Percentiles rank a stretch among this genome's conserved stretches.
Evolutionary conservation across 2,888 invertebrate species (phyloP).

Genomic region (Eupelmus urozonus): DNA sequence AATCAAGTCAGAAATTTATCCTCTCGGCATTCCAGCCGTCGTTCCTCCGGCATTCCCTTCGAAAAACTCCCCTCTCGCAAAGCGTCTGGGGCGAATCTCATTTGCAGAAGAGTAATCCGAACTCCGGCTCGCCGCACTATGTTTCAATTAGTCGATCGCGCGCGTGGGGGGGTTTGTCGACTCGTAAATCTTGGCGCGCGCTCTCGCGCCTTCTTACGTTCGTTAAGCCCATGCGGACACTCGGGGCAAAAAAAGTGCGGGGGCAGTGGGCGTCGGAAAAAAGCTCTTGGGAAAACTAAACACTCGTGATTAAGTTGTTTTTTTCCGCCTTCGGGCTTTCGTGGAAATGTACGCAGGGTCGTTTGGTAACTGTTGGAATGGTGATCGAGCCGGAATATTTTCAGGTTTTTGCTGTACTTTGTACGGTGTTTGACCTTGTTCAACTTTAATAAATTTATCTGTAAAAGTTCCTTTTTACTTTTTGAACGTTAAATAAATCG

Average conservation of each 20-base stretch:
- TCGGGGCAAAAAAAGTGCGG: slow-evolving; percentile 11
- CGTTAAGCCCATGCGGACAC: slow-evolving; percentile 28
- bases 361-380: not conserved
- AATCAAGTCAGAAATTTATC: no score
- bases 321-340: slow-evolving; percentile 1
- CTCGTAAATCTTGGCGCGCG: slow-evolving; percentile 49
- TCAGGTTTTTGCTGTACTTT: not conserved
- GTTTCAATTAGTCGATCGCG: slow-evolving; percentile 57
- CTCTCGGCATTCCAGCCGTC: no score
- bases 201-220: slow-evolving; percentile 39
- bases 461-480: no score
- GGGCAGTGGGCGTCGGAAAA: not conserved
- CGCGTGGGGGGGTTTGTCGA: not conserved
- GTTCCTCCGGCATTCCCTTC: no score
- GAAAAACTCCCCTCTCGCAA: not conserved
- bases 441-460: no score
- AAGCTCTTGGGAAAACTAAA: slow-evolving; percentile 33
- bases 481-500: no score
- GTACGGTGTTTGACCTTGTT: no score
- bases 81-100: slow-evolving; percentile 22
- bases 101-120: slow-evolving; percentile 49
- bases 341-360: not conserved
- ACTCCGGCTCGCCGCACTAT: slow-evolving; percentile 44
- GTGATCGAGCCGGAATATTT: not conserved
- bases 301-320: slow-evolving; percentile 42